Conservation (phyloP, 2,797 vertebrate genomes). For the Dryobates pubescens region DNA sequence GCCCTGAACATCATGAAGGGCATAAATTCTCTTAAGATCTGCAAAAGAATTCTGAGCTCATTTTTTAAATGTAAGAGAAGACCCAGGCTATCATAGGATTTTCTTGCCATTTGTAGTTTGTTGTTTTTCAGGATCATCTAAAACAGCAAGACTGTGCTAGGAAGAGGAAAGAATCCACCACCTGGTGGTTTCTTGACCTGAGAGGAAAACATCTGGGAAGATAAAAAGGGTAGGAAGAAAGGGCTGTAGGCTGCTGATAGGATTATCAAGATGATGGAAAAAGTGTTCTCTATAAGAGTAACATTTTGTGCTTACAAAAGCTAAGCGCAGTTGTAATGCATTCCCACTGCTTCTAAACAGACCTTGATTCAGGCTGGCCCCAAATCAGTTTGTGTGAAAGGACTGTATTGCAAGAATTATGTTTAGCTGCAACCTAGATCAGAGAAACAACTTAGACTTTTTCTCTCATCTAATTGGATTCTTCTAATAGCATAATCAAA, state of each 20-base stretch:
- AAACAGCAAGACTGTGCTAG: neutral
- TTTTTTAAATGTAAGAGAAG: neutral
- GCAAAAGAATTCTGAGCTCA: neutral
- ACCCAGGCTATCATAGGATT: neutral
- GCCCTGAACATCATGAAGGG: neutral
- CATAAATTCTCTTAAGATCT: neutral
- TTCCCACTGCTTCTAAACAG: neutral
- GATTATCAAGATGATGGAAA: neutral
- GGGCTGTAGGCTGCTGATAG: neutral
- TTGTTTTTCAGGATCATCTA: neutral
- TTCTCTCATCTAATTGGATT: neutral
- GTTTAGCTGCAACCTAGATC: neutral
- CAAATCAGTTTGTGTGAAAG: neutral
- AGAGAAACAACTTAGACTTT: neutral
- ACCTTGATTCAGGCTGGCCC: neutral
- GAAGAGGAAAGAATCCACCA: neutral
- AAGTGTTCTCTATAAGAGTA: neutral
- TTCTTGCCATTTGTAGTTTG: neutral
- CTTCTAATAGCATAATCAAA: neutral
- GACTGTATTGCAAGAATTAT: neutral
- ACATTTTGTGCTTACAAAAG: neutral
- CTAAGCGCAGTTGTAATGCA: neutral
- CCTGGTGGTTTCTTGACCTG: neutral
- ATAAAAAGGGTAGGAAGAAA: slow-evolving; percentile 29
- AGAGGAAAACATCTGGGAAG: slow-evolving; percentile 3